Conservation (phyloP, 1,140 invertebrate species). For the Maconellicoccus hirsutus region DNA sequence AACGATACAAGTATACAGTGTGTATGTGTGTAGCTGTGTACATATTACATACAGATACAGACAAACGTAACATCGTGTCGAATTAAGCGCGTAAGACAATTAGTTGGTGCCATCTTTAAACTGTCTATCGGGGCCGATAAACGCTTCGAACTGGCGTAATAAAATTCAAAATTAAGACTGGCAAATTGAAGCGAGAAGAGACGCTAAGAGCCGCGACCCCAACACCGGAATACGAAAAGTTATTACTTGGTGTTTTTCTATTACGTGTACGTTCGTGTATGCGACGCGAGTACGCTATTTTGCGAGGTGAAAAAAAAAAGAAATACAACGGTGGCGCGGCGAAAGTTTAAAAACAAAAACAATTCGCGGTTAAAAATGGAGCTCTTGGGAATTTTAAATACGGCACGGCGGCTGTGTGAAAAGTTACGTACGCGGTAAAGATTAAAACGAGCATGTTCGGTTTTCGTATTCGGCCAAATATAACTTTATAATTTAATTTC, state of each 20-base stretch:
- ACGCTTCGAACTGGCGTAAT: neutral
- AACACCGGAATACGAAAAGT: neutral
- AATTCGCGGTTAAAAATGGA: conserved; percentile 8
- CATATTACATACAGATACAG: too few species aligned
- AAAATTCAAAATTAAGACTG: neutral
- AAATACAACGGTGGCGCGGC: neutral
- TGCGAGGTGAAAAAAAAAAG: neutral
- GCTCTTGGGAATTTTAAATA: neutral
- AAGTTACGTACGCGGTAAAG: neutral
- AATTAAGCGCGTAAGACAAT: too few species aligned
- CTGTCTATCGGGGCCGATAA: neutral
- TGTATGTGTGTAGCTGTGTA: too few species aligned
- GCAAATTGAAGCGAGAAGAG: neutral
- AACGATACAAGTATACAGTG: too few species aligned
- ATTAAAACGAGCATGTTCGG: neutral
- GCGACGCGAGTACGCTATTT: too few species aligned
- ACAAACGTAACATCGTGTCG: too few species aligned
- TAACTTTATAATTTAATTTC: too few species aligned
- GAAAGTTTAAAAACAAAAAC: conserved; percentile 9
- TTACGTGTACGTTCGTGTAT: neutral
- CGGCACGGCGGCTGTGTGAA: neutral
- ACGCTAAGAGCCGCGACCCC: too few species aligned
- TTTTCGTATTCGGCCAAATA: too few species aligned
- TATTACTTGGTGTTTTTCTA: neutral
- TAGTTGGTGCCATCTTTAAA: too few species aligned